A percentile compares a stretch with the other conserved stretches of the same genome.
Evolutionary conservation across 2,888 invertebrate genomes (phyloP).

Genomic region (Pelosia muscerda): DNA sequence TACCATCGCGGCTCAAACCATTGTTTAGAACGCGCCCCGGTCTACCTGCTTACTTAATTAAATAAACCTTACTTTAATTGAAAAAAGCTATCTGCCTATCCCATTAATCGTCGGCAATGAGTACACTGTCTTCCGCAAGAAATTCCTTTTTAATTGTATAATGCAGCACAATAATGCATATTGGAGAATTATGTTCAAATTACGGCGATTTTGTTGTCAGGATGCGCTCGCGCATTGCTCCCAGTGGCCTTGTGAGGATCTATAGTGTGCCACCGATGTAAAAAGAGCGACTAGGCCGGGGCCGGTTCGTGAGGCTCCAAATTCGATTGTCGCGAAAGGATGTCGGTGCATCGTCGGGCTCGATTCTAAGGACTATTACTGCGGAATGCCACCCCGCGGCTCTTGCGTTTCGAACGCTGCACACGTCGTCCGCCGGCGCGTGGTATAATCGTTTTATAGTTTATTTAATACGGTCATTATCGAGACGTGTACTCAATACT

Average conservation of each 20-base stretch:
- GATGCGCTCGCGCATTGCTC: constrained; percentile 34
- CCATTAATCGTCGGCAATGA: constrained; percentile 30
- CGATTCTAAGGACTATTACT: constrained; percentile 77
- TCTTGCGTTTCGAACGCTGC: constrained; percentile 75
- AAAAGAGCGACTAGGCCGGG: constrained; percentile 45
- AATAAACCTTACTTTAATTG: constrained; percentile 35
- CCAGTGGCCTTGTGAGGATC: constrained; percentile 22
- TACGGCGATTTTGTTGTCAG: constrained; percentile 44
- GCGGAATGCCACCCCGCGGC: constrained; percentile 80
- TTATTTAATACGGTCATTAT: constrained; percentile 64
- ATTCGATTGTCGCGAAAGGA: constrained; percentile 68
- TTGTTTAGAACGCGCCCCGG: constrained; percentile 20
- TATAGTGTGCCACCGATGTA: constrained; percentile 41
- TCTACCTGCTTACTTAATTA: constrained; percentile 34
- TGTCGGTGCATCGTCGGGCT: constrained; percentile 51
- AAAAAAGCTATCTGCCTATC: constrained; percentile 34
- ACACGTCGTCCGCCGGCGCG: constrained; percentile 50
- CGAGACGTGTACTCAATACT: constrained; percentile 49
- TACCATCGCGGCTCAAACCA: constrained; percentile 41
- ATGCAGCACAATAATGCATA: constrained; percentile 35
- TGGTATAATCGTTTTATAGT: constrained; percentile 70
- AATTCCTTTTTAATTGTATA: constrained; percentile 36
- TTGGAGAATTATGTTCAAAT: constrained; percentile 34
- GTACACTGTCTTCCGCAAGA: constrained; percentile 30
- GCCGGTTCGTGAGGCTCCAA: constrained; percentile 49